Evolutionary conservation across 2,797 vertebrate species (phyloP).

Genomic region (Sardinella longiceps): DNA sequence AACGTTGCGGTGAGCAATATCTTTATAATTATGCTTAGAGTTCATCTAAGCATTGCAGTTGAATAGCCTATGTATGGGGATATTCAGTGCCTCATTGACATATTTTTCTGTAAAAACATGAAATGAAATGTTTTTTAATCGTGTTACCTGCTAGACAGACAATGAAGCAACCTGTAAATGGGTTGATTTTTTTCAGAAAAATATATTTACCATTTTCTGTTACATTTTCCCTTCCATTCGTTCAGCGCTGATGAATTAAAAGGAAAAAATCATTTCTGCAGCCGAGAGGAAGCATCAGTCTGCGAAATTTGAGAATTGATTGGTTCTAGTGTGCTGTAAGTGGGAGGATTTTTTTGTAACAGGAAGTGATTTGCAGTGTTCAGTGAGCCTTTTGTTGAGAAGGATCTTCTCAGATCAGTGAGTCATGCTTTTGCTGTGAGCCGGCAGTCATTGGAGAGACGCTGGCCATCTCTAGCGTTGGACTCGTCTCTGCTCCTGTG

Average conservation of each 20-base stretch:
- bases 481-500: slow-evolving; percentile 55
- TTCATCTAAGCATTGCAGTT: slow-evolving; percentile 1
- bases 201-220: slow-evolving; percentile 10
- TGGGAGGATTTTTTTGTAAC: slow-evolving; percentile 91
- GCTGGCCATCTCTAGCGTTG: slow-evolving; percentile 78
- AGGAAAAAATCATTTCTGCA: slow-evolving; percentile 54
- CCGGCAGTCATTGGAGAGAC: slow-evolving; percentile 86
- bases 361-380: slow-evolving; percentile 99
- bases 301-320: slow-evolving; percentile 92
- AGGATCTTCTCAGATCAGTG: slow-evolving; percentile 97
- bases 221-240: not conserved
- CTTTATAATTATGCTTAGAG: not conserved
- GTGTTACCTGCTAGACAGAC: not conserved
- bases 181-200: not conserved
- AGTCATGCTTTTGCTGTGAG: slow-evolving; percentile 98
- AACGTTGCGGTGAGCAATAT: not conserved
- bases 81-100: not conserved
- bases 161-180: slow-evolving; percentile 17
- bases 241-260: slow-evolving; percentile 19
- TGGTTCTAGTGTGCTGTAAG: slow-evolving; percentile 92
- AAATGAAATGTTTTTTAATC: not conserved
- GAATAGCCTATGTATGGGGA: not conserved
- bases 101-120: slow-evolving; percentile 29
- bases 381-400: slow-evolving; percentile 99
- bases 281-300: slow-evolving; percentile 78